These are phyloP conservation scores for Poeciliopsis turneri DNA, from an alignment of 2,797 vertebrate species.

Conservation along the genomic window DNA sequence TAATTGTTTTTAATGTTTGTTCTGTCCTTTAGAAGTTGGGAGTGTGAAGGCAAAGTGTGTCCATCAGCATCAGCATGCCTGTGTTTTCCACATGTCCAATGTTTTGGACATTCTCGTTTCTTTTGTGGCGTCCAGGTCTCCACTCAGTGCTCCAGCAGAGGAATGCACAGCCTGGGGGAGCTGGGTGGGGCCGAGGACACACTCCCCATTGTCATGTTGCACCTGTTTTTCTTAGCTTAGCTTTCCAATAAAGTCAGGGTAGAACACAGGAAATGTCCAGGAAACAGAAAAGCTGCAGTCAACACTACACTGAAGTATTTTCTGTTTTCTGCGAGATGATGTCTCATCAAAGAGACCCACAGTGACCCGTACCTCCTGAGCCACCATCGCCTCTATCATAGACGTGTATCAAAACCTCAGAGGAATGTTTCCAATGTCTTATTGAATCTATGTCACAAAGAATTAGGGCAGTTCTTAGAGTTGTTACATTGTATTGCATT, in stretches of 20 bases:
- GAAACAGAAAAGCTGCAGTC: slow-evolving; percentile 57
- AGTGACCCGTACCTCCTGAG: not conserved
- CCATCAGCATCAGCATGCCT: slow-evolving; percentile 40
- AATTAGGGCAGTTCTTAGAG: not conserved
- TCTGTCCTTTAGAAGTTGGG: slow-evolving; percentile 1
- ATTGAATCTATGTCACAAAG: not conserved
- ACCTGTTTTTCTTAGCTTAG: slow-evolving; percentile 75
- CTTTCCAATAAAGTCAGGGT: slow-evolving; percentile 39
- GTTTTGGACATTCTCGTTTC: slow-evolving; percentile 40
- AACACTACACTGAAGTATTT: not conserved
- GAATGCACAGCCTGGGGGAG: slow-evolving; percentile 74
- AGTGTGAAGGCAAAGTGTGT: slow-evolving; percentile 2
- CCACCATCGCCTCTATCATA: not conserved
- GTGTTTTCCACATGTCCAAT: slow-evolving; percentile 19
- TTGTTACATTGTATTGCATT: not conserved
- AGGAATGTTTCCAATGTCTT: not conserved
- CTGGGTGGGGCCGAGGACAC: slow-evolving; percentile 50
- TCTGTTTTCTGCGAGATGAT: not conserved
- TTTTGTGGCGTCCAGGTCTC: slow-evolving; percentile 43
- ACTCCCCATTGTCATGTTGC: slow-evolving; percentile 62
- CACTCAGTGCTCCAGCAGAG: slow-evolving; percentile 43
- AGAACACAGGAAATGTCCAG: slow-evolving; percentile 29
- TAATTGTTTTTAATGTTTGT: slow-evolving; percentile 6
- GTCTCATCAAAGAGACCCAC: not conserved
- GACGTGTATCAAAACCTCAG: not conserved